Conservation (phyloP, 2,113 vertebrate genomes). For the Atractosteus spatula region DNA sequence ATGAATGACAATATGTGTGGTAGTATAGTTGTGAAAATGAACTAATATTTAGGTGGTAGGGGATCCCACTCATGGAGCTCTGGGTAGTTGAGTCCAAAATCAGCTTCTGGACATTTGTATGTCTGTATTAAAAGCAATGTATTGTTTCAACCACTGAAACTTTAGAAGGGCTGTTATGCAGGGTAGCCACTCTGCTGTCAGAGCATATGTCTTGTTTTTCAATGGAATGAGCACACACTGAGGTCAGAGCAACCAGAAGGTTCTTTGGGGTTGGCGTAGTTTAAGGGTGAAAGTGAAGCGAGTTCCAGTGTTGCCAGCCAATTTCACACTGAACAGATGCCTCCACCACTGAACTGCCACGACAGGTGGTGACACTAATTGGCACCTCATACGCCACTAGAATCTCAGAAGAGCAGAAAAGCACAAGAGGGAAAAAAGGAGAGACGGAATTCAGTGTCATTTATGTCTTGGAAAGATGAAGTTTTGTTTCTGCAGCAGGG, state of each 20-base stretch:
- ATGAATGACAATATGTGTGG: too few species aligned
- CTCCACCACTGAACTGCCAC: slow-evolving; percentile 35
- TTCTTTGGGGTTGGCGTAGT: neutral
- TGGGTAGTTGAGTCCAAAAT: too few species aligned
- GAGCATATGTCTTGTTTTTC: neutral
- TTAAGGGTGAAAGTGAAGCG: neutral
- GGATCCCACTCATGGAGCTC: too few species aligned
- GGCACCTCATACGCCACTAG: slow-evolving; percentile 38
- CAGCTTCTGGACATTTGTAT: neutral
- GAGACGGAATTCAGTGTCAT: slow-evolving; percentile 6
- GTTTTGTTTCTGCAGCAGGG: neutral
- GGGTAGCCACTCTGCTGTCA: neutral
- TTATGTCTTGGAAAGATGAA: neutral
- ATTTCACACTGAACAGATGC: neutral
- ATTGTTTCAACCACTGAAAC: too few species aligned
- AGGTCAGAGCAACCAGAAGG: slow-evolving; percentile 1
- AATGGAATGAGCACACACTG: neutral
- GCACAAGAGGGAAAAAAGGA: neutral
- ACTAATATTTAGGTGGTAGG: too few species aligned
- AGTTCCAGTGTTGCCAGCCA: neutral
- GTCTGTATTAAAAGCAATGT: neutral
- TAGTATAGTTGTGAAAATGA: too few species aligned
- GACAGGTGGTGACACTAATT: slow-evolving; percentile 67
- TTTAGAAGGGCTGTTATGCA: too few species aligned
- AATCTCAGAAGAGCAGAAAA: slow-evolving; percentile 23